Percentiles rank a stretch among this genome's conserved stretches.
Evolutionary conservation across 1,140 invertebrate genomes (phyloP).

Genomic region (Heliconius hewitsoni): DNA sequence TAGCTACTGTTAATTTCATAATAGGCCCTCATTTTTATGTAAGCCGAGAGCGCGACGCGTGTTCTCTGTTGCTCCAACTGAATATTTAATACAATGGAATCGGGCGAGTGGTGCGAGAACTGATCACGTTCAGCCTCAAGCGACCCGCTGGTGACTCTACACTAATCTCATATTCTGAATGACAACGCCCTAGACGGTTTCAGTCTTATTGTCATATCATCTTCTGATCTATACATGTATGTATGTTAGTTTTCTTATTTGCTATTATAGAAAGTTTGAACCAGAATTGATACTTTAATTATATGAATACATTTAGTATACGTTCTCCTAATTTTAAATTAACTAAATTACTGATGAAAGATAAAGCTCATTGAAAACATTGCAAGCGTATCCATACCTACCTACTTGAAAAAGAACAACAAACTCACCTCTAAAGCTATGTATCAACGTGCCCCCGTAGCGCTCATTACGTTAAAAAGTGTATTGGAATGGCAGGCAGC

Average conservation of each 20-base stretch:
- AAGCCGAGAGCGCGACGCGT: constrained; percentile 54
- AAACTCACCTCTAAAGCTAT: constrained; percentile 46
- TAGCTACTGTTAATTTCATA: constrained; percentile 76
- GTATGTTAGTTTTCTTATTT: neutral
- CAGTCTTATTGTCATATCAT: constrained; percentile 6
- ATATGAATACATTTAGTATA: too few species aligned
- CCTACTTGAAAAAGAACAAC: constrained; percentile 57
- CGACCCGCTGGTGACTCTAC: constrained; percentile 46
- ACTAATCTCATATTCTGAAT: constrained; percentile 62
- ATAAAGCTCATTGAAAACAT: neutral
- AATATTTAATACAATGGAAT: constrained; percentile 72
- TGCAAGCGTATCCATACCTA: neutral
- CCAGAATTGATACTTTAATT: neutral
- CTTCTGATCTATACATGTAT: neutral
- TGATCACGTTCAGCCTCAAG: constrained; percentile 59
- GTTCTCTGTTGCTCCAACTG: constrained; percentile 50
- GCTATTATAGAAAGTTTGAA: neutral
- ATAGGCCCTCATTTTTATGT: constrained; percentile 79
- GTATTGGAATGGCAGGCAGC: constrained; percentile 70
- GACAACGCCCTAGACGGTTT: constrained; percentile 51
- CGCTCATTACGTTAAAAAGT: constrained; percentile 80
- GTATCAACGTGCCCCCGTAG: constrained; percentile 55
- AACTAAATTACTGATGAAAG: neutral
- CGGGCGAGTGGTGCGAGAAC: constrained; percentile 55
- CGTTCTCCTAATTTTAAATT: neutral